Base-by-base conservation (phyloP, 2,888 invertebrate genomes). In the Nematopogon swammerdamellus region DNA sequence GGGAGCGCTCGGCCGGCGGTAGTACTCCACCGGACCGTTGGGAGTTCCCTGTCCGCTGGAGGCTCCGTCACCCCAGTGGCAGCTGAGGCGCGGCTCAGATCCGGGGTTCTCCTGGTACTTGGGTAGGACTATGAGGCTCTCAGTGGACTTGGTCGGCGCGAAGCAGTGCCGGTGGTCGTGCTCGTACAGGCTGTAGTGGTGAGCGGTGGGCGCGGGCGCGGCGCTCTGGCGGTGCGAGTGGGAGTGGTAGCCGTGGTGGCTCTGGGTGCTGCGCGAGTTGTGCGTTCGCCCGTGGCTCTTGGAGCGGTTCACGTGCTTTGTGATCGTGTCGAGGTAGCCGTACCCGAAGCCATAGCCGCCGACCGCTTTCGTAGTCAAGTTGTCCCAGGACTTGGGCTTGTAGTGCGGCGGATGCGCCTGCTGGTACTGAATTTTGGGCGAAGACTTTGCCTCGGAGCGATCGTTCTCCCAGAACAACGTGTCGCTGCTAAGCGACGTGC, bases 341-440 rank as follows among this genome's bases (percentile, higher is more conserved):
- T 92, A 93, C 1, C 92, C 92, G 59, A 91, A 92, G 2, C 92
- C 91, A 56, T 93, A 92, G 0, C 92, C 92, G 1, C 92, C 91
- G 56, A 91, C 88, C 0, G 89, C 88, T 71, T 92, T 92, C 2
- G 91, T 91, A 0, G 92, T 89, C 49, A 94, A 72, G 68, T 93
- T 93, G 63, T 93, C 93, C 92, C 93, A 93, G 0, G 92, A 93
- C 65, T 93, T 93, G 1, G 93, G 93, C 62, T 93, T 94, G 1
- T 64, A 69, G 49, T 79, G 70, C 42, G 53, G 50, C 55, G 72
- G 75, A 52, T 79, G 71, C 19, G 73, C 64, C 52, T 67, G 75
- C 55, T 80, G 80, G 48, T 79, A 77, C 56, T 79, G 77, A 52
- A 77, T 75, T 68, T 72, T 80, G 54, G 82, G 71, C 52, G 75